Base-by-base conservation (phyloP, 1,140 invertebrate genomes). In the Pteromalus puparum region DNA sequence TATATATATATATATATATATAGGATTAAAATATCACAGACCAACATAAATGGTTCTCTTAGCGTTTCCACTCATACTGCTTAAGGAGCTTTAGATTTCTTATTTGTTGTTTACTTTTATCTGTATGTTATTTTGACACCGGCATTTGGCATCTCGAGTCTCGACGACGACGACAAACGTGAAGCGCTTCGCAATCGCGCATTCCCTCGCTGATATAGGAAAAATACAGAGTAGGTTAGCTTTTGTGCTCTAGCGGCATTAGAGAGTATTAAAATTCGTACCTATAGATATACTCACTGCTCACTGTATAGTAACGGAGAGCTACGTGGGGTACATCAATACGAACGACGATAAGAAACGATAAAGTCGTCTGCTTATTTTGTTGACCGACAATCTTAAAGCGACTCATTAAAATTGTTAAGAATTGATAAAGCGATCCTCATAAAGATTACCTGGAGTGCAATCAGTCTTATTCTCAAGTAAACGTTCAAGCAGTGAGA, bases 21-120 rank as follows among this genome's bases (percentile, higher is more conserved):
- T n/a, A 42, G 21, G 15, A 81, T 70, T 74, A 28, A 75, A n/a
- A 26, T 76, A 75, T 78, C 79, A 86, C 92, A 68, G 89, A 93
- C 93, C 96, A 21, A 97, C 96, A 89, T 97, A 97, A 83, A 97
- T 95, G 15, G 96, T 97, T 84, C 96, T 93, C 88, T 97, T 97
- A 18, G 95, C 94, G 90, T 96, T 96, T 7, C 94, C 88, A 81
- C 91, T 92, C 93, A 93, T 93, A n/a, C 68, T 85, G 68, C 12
- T 67, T n/a, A 3, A 67, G 2, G 15, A 28, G 18, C 18, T 24
- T 70, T 26, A n/a, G 5, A 26, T 12, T 70, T 70, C 48, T 61
- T 28, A 77, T 70, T 34, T 48, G 7, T 18, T 53, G 46, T 81
- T 73, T 73, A 30, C 34, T 72, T 72, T 30, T 72, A 38, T 80